Conservation (phyloP, 2,888 invertebrate species). For the Digitonthophagus gazella region DNA sequence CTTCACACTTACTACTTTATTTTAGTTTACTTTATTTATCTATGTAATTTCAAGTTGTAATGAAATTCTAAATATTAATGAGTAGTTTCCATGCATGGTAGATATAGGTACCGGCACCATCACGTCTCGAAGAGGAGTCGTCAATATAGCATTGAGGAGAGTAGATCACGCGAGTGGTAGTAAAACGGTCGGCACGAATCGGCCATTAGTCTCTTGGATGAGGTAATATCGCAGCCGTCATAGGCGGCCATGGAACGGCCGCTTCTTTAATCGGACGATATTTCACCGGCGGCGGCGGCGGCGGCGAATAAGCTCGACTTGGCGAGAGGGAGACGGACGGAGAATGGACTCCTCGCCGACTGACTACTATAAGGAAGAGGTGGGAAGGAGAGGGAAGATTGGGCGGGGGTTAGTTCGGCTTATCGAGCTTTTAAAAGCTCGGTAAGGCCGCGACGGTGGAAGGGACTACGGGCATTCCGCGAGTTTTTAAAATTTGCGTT, state of each 20-base stretch:
- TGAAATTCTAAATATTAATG: not conserved
- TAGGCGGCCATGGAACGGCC: slow-evolving; percentile 11
- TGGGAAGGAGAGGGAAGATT: not conserved
- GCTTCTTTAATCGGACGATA: slow-evolving; percentile 20
- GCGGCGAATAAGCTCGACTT: not conserved
- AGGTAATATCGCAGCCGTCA: slow-evolving; percentile 23
- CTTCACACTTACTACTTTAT: too few species aligned
- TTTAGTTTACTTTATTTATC: too few species aligned
- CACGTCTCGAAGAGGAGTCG: not conserved
- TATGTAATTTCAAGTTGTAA: too few species aligned
- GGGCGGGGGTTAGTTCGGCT: not conserved
- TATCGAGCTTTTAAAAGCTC: not conserved
- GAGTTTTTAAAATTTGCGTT: slow-evolving; percentile 50
- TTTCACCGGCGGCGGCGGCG: slow-evolving; percentile 17
- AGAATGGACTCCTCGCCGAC: too few species aligned
- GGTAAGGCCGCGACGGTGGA: slow-evolving; percentile 23
- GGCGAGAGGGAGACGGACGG: slow-evolving; percentile 6
- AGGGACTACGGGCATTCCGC: slow-evolving; percentile 48
- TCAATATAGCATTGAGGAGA: not conserved
- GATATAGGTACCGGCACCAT: not conserved
- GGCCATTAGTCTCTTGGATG: slow-evolving; percentile 21
- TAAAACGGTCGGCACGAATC: not conserved
- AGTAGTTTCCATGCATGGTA: not conserved
- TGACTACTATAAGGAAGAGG: not conserved
- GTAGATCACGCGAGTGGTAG: not conserved